Percentiles rank a stretch among this genome's conserved stretches.
Evolutionary conservation across 2,888 invertebrate species (phyloP).

Genomic region (Apodemia duryi): DNA sequence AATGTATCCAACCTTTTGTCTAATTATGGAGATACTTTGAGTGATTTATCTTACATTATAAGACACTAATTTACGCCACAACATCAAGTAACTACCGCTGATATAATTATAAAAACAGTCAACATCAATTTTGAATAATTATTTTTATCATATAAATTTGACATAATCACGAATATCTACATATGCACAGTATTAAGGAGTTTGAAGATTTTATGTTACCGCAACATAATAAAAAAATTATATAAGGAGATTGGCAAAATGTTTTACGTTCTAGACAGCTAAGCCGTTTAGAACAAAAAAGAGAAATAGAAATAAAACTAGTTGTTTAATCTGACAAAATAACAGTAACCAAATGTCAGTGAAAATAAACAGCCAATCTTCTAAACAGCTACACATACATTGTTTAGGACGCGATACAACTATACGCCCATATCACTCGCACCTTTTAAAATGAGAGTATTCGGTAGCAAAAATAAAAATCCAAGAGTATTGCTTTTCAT

Average conservation of each 20-base stretch:
- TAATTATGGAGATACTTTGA: slow-evolving; percentile 42
- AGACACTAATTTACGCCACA: slow-evolving; percentile 80
- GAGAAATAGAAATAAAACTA: background rate
- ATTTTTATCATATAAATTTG: slow-evolving; percentile 70
- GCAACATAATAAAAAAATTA: slow-evolving; percentile 14
- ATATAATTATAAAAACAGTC: slow-evolving; percentile 80
- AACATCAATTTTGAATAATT: slow-evolving; percentile 79
- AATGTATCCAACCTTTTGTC: slow-evolving; percentile 4
- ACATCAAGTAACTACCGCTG: slow-evolving; percentile 79
- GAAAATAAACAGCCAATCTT: slow-evolving; percentile 9
- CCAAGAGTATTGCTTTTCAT: slow-evolving; percentile 77
- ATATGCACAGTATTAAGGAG: slow-evolving; percentile 62
- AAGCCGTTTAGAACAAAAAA: background rate
- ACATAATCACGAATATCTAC: slow-evolving; percentile 76
- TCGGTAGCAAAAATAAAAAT: slow-evolving; percentile 69
- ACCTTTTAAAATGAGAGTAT: slow-evolving; percentile 59
- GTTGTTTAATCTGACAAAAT: background rate
- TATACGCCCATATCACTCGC: slow-evolving; percentile 43
- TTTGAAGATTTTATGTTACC: slow-evolving; percentile 41
- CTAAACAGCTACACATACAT: slow-evolving; percentile 15
- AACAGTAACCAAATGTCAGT: slow-evolving; percentile 14
- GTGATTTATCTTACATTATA: slow-evolving; percentile 67
- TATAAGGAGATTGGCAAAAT: slow-evolving; percentile 16
- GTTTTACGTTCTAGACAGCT: background rate
- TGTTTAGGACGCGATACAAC: slow-evolving; percentile 18